Conservation (phyloP, 2,797 vertebrate species). For the Hoplostethus atlanticus region DNA sequence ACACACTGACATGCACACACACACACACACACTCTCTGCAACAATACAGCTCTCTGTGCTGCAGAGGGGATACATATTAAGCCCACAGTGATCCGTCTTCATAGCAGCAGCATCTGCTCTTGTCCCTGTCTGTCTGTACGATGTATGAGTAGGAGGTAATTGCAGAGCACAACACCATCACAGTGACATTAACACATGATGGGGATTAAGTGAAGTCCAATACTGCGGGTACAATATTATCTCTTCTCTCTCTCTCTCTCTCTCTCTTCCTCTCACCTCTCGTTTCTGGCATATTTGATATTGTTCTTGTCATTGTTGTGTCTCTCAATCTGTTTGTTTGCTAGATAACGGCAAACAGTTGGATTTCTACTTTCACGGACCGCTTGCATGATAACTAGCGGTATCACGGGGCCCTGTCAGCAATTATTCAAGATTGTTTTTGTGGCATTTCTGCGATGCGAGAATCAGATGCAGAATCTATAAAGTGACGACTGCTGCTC, state of each 20-base stretch:
- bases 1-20: background rate
- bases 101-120: slow-evolving; percentile 73
- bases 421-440: slow-evolving; percentile 58
- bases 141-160: slow-evolving; percentile 74
- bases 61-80: slow-evolving; percentile 30
- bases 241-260: slow-evolving; percentile 41
- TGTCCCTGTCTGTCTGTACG: slow-evolving; percentile 66
- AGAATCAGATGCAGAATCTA: slow-evolving; percentile 17
- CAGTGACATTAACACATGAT: slow-evolving; percentile 70
- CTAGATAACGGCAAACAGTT: slow-evolving; percentile 48
- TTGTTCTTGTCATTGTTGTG: slow-evolving; percentile 41
- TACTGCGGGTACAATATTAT: slow-evolving; percentile 52
- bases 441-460: slow-evolving; percentile 20
- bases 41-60: slow-evolving; percentile 2
- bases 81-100: slow-evolving; percentile 67
- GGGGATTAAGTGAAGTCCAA: slow-evolving; percentile 75
- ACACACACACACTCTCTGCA: background rate
- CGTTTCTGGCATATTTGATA: slow-evolving; percentile 11
- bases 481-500: slow-evolving; percentile 25
- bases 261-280: background rate
- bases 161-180: slow-evolving; percentile 62
- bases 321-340: slow-evolving; percentile 49
- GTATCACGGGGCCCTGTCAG: slow-evolving; percentile 52
- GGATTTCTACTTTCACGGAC: slow-evolving; percentile 60
- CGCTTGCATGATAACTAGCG: slow-evolving; percentile 65